Percentiles rank a stretch among this genome's conserved stretches.
These are phyloP conservation scores for Brienomyrus longianalis DNA, from an alignment of 2,113 vertebrate species.

Conservation along the genomic window DNA sequence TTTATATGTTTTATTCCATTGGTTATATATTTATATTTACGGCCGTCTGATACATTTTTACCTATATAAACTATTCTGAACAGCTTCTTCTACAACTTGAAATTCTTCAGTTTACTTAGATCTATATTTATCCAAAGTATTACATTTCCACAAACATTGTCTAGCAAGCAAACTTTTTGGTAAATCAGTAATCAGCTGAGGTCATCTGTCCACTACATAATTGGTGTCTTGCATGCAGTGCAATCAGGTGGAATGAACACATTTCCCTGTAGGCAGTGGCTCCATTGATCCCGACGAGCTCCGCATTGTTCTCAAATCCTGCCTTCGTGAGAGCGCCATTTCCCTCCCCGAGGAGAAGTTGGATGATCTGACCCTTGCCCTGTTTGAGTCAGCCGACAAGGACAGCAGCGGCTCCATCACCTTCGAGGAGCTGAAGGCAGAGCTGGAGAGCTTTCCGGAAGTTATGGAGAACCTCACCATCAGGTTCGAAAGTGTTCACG, in stretches of 20 bases:
- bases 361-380: conserved; percentile 65
- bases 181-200: not conserved
- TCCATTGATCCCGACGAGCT: conserved; percentile 77
- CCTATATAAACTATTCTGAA: not conserved
- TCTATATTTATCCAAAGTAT: not conserved
- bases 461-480: conserved; percentile 86
- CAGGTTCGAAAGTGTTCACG: conserved; percentile 55
- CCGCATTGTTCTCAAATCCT: conserved; percentile 66
- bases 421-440: conserved; percentile 76
- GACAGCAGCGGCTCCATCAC: conserved; percentile 78
- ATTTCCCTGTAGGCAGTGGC: conserved; percentile 62
- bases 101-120: not conserved
- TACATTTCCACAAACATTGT: not conserved
- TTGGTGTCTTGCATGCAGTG: not conserved
- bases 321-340: conserved; percentile 74
- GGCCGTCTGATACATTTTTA: not conserved
- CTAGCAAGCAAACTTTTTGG: not conserved
- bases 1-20: not conserved
- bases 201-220: not conserved
- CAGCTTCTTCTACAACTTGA: not conserved
- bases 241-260: not conserved
- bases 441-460: conserved; percentile 74
- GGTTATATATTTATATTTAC: not conserved
- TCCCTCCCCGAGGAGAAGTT: conserved; percentile 76
- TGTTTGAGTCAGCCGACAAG: conserved; percentile 75